Evolutionary conservation across 1,140 invertebrate genomes (phyloP).

Genomic region (Nebria ingens): DNA sequence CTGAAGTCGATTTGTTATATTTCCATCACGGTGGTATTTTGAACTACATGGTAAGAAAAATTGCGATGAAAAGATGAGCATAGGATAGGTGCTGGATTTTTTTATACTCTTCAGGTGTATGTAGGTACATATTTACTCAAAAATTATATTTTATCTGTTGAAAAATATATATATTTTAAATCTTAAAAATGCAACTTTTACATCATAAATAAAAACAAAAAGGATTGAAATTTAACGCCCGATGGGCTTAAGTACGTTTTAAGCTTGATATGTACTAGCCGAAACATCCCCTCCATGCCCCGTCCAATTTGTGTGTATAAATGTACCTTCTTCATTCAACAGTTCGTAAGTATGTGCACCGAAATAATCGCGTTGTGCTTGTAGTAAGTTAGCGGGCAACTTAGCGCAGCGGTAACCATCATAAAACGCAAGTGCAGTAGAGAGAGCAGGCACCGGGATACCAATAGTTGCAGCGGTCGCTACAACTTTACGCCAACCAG

Average conservation of each 20-base stretch:
- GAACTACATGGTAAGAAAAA: conserved; percentile 94
- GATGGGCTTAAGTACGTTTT: no score
- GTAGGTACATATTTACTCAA: background rate
- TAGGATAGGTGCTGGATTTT: no score
- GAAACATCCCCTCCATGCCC: conserved; percentile 95
- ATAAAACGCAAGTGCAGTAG: conserved; percentile 91
- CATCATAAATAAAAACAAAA: background rate
- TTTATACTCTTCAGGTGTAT: no score
- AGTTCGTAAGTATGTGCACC: conserved; percentile 98
- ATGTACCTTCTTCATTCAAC: conserved; percentile 73
- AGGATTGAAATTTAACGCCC: background rate
- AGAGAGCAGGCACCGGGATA: conserved; percentile 86
- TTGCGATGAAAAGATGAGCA: no score
- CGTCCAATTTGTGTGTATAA: conserved; percentile 98
- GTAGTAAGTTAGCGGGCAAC: conserved; percentile 35
- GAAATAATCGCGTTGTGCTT: conserved; percentile 98
- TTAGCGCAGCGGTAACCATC: conserved; percentile 68
- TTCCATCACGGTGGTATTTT: conserved; percentile 91
- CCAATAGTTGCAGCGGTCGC: conserved; percentile 58
- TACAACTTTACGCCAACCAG: conserved; percentile 58
- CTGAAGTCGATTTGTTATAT: conserved; percentile 95
- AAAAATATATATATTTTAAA: conserved; percentile 6
- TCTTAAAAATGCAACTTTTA: background rate
- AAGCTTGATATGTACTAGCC: conserved; percentile 89
- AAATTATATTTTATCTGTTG: background rate